Percentiles rank a stretch among this genome's conserved stretches.
phyloP scores from a whole-genome alignment of 64 coral and sea anemone species.

The Montipora foliosa region DNA sequence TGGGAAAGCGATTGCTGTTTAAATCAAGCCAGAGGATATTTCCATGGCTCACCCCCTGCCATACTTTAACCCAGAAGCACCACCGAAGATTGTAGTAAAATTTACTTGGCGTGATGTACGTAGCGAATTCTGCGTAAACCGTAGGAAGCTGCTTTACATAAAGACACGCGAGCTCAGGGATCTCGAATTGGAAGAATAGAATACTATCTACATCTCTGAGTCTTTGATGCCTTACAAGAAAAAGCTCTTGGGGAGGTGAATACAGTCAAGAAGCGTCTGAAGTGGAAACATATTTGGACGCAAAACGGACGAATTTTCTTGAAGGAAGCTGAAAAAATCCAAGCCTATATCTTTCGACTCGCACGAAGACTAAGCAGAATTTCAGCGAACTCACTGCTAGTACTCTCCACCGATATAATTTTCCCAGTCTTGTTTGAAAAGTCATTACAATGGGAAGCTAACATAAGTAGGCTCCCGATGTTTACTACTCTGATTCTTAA shows the following conservation, averaged over 20 bases:
- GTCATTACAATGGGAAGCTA: too few relatives aligned
- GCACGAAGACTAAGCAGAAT: neutral
- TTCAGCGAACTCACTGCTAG: neutral
- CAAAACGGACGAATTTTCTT: slow-evolving; percentile 55
- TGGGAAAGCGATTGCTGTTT: neutral
- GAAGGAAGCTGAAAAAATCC: neutral
- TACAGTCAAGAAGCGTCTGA: neutral
- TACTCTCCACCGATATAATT: neutral
- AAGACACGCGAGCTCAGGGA: neutral
- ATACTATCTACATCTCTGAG: neutral
- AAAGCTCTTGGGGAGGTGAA: slow-evolving; percentile 49
- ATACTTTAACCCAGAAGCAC: neutral
- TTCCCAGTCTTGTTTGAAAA: too few relatives aligned
- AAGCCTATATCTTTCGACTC: neutral
- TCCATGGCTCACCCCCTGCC: slow-evolving; percentile 48
- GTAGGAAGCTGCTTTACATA: neutral
- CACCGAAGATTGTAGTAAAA: slow-evolving; percentile 56
- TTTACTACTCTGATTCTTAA: too few relatives aligned
- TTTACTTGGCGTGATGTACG: slow-evolving; percentile 13
- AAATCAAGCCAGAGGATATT: neutral
- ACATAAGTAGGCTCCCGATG: too few relatives aligned
- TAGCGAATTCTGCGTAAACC: slow-evolving; percentile 47
- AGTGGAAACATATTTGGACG: slow-evolving; percentile 73
- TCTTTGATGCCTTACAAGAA: slow-evolving; percentile 11
- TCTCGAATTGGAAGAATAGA: neutral